These are phyloP conservation scores for Drosophila leonis DNA, from an alignment of 2,888 invertebrate genomes.

Conservation along the genomic window DNA sequence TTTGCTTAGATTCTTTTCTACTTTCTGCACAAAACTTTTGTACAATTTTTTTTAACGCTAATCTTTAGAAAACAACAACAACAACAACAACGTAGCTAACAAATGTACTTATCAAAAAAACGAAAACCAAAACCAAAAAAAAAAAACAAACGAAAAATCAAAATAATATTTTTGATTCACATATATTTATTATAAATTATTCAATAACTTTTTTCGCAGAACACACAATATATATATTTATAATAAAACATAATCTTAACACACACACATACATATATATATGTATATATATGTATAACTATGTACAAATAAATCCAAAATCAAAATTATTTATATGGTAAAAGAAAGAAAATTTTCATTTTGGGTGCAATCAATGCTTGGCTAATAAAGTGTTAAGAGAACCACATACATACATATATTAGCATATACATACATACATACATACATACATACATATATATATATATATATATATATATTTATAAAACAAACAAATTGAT, in stretches of 20 bases:
- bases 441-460: too few relatives aligned
- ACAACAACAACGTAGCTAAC: conserved; percentile 15
- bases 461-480: not conserved
- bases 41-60: conserved; percentile 16
- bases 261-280: conserved; percentile 10
- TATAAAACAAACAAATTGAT: not conserved
- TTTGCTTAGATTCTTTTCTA: conserved; percentile 9
- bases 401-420: not conserved
- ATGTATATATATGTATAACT: conserved; percentile 14
- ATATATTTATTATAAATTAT: conserved; percentile 42
- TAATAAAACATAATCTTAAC: not conserved
- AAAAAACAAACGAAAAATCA: conserved; percentile 5
- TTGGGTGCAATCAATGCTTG: conserved; percentile 1
- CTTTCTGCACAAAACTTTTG: conserved; percentile 37
- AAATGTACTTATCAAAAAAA: conserved; percentile 18
- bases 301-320: conserved; percentile 40
- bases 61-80: conserved; percentile 12
- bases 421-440: not conserved
- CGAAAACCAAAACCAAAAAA: not conserved
- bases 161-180: conserved; percentile 50
- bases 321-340: conserved; percentile 35
- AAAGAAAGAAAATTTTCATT: not conserved
- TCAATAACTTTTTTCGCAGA: conserved; percentile 29
- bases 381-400: not conserved
- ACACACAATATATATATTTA: conserved; percentile 33